Evolutionary conservation across 2,113 vertebrate genomes (phyloP).

Genomic region (Plecotus auritus): DNA sequence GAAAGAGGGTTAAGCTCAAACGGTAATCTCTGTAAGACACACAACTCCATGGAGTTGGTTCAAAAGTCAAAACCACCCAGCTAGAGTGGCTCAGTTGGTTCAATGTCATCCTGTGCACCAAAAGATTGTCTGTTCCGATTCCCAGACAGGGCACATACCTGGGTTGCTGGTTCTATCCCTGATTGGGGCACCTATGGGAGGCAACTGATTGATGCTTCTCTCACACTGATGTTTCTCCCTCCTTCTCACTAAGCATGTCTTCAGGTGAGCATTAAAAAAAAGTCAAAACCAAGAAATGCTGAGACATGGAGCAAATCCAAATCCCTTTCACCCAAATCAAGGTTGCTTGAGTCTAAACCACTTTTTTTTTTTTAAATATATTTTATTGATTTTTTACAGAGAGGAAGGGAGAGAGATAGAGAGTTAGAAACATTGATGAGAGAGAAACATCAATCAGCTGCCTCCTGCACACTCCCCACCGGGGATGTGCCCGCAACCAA

Average conservation of each 20-base stretch:
- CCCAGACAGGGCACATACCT: not conserved
- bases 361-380: too few species aligned
- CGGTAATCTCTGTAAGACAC: not conserved
- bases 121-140: not conserved
- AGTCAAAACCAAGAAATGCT: not conserved
- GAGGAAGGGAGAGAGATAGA: too few species aligned
- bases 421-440: too few species aligned
- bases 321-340: constrained; percentile 31
- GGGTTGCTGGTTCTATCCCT: not conserved
- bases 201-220: not conserved
- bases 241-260: not conserved
- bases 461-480: too few species aligned
- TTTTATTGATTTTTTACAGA: too few species aligned
- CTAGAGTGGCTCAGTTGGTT: not conserved
- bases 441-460: too few species aligned
- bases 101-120: not conserved
- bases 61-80: not conserved
- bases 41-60: not conserved
- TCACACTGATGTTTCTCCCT: not conserved
- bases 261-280: not conserved
- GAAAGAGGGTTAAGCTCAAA: constrained; percentile 25
- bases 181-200: not conserved
- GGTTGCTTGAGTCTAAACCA: not conserved
- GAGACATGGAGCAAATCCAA: constrained; percentile 14
- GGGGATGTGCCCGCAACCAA: too few species aligned